Evolutionary conservation across 1,140 invertebrate genomes (phyloP).

Genomic region (Zaprionus camerounensis): DNA sequence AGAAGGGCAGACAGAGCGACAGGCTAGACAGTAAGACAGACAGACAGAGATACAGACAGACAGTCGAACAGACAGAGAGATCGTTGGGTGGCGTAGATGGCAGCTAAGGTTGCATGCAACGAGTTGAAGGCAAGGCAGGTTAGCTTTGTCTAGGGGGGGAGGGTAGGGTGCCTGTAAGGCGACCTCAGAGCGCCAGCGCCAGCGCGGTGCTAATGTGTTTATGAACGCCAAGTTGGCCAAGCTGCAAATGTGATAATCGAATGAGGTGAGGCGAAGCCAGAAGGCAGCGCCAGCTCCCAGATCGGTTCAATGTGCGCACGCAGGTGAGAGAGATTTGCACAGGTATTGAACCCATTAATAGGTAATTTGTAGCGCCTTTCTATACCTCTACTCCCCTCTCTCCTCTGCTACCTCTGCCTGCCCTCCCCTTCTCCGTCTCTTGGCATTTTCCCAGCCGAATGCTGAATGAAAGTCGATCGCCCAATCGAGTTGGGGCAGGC

Average conservation of each 20-base stretch:
- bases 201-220: slow-evolving; percentile 78
- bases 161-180: background rate
- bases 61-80: background rate
- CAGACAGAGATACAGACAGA: no score
- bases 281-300: background rate
- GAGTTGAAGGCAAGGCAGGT: background rate
- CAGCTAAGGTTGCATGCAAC: background rate
- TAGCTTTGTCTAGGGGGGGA: background rate
- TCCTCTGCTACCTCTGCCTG: no score
- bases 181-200: slow-evolving; percentile 27
- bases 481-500: background rate
- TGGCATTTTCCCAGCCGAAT: background rate
- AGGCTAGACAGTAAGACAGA: no score
- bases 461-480: background rate
- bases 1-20: no score
- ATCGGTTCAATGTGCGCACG: slow-evolving; percentile 55
- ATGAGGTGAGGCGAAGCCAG: slow-evolving; percentile 29
- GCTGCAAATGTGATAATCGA: slow-evolving; percentile 76
- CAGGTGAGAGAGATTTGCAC: slow-evolving; percentile 50
- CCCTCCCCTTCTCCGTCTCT: background rate
- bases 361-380: slow-evolving; percentile 36
- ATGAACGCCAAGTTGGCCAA: slow-evolving; percentile 67
- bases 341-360: slow-evolving; percentile 80
- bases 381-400: background rate
- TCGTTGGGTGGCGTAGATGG: background rate